Conservation (phyloP, 2,113 vertebrate species). For the Heterotilapia buettikoferi region DNA sequence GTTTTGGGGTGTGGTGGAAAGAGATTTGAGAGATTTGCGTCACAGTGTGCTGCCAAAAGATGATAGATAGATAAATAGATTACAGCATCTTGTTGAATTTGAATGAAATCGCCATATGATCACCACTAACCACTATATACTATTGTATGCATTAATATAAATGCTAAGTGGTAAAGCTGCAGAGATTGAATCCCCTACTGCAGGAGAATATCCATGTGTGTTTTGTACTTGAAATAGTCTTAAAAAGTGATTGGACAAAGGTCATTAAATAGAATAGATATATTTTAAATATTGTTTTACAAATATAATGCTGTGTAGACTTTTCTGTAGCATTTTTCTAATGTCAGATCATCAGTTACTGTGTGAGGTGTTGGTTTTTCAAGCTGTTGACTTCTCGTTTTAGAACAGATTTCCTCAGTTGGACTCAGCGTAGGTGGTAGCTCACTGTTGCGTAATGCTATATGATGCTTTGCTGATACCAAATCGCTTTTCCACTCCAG, state of each 20-base stretch:
- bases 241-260: background rate
- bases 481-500: constrained; percentile 16
- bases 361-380: background rate
- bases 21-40: background rate
- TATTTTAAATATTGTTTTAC: background rate
- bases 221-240: background rate
- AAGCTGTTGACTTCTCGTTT: constrained; percentile 6
- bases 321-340: background rate
- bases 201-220: background rate
- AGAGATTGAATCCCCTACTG: background rate
- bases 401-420: background rate
- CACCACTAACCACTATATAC: background rate
- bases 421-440: constrained; percentile 10
- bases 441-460: constrained; percentile 9
- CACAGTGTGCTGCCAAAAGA: background rate
- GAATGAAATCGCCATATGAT: background rate
- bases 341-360: background rate
- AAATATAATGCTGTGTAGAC: background rate
- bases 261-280: background rate
- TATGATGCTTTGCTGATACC: background rate
- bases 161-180: background rate
- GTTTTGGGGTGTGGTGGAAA: background rate
- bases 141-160: constrained; percentile 21
- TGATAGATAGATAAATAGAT: background rate
- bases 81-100: background rate